These are phyloP conservation scores for Phyllotis vaccarum DNA, from an alignment of 2,797 vertebrate genomes.

Conservation along the genomic window DNA sequence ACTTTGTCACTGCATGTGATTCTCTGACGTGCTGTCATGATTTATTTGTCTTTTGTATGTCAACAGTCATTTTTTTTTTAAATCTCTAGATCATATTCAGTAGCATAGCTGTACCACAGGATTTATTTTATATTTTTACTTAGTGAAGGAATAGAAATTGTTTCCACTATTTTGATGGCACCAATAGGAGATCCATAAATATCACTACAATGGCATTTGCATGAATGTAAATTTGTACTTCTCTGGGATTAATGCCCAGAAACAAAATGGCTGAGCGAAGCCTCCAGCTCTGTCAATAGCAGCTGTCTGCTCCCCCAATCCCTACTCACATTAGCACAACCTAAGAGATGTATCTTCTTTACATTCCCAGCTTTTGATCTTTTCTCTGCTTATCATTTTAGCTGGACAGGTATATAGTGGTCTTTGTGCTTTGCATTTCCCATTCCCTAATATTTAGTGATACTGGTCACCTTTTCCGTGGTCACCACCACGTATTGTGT, in stretches of 20 bases:
- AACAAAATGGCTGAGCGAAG: background rate
- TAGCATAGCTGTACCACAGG: background rate
- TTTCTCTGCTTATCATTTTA: background rate
- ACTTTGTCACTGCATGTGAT: background rate
- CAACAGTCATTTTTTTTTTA: background rate
- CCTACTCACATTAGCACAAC: background rate
- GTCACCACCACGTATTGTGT: background rate
- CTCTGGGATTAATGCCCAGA: background rate
- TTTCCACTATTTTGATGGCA: background rate
- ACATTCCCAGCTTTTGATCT: background rate
- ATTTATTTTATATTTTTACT: background rate
- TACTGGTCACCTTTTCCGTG: background rate
- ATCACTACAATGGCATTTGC: background rate
- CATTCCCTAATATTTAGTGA: background rate
- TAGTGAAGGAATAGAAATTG: background rate
- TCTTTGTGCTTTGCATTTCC: constrained; percentile 23
- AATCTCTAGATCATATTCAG: background rate
- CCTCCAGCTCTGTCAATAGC: background rate
- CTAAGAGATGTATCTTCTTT: background rate
- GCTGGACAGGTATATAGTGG: background rate
- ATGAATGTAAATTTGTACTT: background rate
- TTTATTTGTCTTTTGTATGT: background rate
- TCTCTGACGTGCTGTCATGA: background rate
- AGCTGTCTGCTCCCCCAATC: too few species aligned
- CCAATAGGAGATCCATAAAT: background rate